Base-by-base conservation (phyloP, 2,797 vertebrate species). In the Peromyscus aztecus region DNA sequence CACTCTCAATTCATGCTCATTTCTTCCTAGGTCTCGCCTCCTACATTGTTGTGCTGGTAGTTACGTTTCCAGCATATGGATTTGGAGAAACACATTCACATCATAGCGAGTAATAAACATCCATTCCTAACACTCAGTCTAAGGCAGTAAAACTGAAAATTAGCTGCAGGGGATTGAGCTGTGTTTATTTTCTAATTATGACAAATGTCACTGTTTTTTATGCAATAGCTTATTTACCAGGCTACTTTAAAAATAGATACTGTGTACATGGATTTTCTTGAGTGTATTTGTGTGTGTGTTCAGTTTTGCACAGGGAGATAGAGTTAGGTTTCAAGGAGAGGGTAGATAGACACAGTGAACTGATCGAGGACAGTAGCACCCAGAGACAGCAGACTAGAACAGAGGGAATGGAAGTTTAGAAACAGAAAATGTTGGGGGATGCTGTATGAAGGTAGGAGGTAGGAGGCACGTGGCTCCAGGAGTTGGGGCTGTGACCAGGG, bases 171-270 rank as follows among this genome's bases (percentile, higher is more conserved):
- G 63, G 29, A 24, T 49, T 14, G 19, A 67, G 89, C 29, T 52
- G 14, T 71, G 61, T 84, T 76, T 49, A 88, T 83, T 94, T 94
- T 93, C 55, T 43, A 43, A 61, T 52, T 75, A 49, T 77, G 69
- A 9, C 37, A n/a, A 65, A 13, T 40, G 57, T 34, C 13, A 49
- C 65, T 9, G 59, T 91, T 86, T 93, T 90, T 16, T 71, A 57
- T 34, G 10, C 55, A 83, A 65, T 61, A 46, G n/a, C 23, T 69
- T 77, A 23, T 80, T 27, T 61, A 75, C 80, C 40, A 76, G 27
- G 11, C 59, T n/a, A 46, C 46, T 78, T 77, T 77, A 13, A 69
- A 59, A 75, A 75, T 57, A 86, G 81, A 40, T 55, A 12, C 37
- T n/a, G 4, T n/a, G 23, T 61, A n/a, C 6, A 4, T 10, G 65